Base-by-base conservation (phyloP, 1,140 invertebrate species). In the Conus betulinus region DNA sequence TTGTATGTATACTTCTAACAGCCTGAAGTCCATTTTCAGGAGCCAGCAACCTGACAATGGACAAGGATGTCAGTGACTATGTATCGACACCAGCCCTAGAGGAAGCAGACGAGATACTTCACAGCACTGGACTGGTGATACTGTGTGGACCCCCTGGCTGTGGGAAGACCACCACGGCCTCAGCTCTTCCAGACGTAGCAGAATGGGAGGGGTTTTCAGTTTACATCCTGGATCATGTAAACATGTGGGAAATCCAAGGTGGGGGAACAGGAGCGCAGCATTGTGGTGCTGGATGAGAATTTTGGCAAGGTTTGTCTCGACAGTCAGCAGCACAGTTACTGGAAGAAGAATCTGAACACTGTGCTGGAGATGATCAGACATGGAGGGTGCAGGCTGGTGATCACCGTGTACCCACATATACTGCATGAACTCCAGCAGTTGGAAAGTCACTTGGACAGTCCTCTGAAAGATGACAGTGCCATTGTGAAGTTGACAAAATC, bases 371-470 rank as follows among this genome's bases (percentile, higher is more conserved):
- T 76, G 27, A 87, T 39, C 13, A 25, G 13, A 7, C 5, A 25
- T 5, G 74, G 85, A 17, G 8, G 23, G 71, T 57, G 39, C 20
- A 39, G 67, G 52, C 17, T 87, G n/a, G 85, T 87, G 74, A 27
- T 87, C 85, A 87, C 85, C 2, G 20, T 76, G 5, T 87, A 87
- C 53, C 85, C 85, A 5, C 85, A 87, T 71, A 25, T 87, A 17
- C 85, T 87, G 71, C 85, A n/a, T 20, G 71, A 87, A 27, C 71
- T 87, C 23, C 57, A 51, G n/a, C 71, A 55, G 53, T 53, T 87
- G 74, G 85, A 87, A 57, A 71, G 27, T 5, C 23, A 52, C 5
- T 78, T 25, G 5, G 20, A 78, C 71, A 87, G 85, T 57, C 74
- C 74, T 55, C 52, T 87, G 85, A 20, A 57, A 17, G 67, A 87